phyloP scores from a whole-genome alignment of 92 coral and sea anemone species.

The Epizoanthus scotinus region DNA sequence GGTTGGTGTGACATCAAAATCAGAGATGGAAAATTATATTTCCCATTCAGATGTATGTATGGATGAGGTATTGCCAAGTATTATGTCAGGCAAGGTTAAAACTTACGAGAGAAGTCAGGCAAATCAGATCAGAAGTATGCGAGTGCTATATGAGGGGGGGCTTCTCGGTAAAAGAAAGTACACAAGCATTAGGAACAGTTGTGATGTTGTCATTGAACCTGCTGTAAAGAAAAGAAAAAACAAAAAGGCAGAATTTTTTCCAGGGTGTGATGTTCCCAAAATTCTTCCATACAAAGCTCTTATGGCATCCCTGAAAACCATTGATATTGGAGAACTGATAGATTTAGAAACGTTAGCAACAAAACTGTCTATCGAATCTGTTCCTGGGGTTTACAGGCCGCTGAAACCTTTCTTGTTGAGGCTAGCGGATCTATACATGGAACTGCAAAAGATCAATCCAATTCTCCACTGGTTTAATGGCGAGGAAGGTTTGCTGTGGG shows the following conservation, averaged over 20 bases:
- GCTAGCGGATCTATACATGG: slow-evolving; percentile 53
- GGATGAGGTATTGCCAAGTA: slow-evolving; percentile 51
- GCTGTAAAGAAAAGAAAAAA: slow-evolving; percentile 35
- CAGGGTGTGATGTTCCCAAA: slow-evolving; percentile 55
- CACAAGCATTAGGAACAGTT: slow-evolving; percentile 52
- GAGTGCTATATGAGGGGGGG: slow-evolving; percentile 67
- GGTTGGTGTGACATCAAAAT: slow-evolving; percentile 9
- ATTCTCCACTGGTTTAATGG: slow-evolving; percentile 74
- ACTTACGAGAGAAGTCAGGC: slow-evolving; percentile 53
- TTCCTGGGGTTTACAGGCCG: slow-evolving; percentile 56
- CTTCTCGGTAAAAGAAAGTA: slow-evolving; percentile 59
- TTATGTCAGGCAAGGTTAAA: slow-evolving; percentile 55
- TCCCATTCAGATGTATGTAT: slow-evolving; percentile 52
- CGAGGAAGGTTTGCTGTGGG: slow-evolving; percentile 35
- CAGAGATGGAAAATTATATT: slow-evolving; percentile 55
- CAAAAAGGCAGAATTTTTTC: slow-evolving; percentile 44
- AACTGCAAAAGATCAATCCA: slow-evolving; percentile 46
- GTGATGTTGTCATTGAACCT: slow-evolving; percentile 49
- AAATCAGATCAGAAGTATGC: slow-evolving; percentile 59
- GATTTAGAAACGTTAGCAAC: slow-evolving; percentile 41
- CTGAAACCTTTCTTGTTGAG: slow-evolving; percentile 47
- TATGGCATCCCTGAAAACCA: slow-evolving; percentile 31
- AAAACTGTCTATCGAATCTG: slow-evolving; percentile 24
- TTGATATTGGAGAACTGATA: slow-evolving; percentile 50
- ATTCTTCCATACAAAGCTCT: slow-evolving; percentile 57